Conservation (phyloP, 2,113 vertebrate species). For the Nothobranchius kuhntae region DNA sequence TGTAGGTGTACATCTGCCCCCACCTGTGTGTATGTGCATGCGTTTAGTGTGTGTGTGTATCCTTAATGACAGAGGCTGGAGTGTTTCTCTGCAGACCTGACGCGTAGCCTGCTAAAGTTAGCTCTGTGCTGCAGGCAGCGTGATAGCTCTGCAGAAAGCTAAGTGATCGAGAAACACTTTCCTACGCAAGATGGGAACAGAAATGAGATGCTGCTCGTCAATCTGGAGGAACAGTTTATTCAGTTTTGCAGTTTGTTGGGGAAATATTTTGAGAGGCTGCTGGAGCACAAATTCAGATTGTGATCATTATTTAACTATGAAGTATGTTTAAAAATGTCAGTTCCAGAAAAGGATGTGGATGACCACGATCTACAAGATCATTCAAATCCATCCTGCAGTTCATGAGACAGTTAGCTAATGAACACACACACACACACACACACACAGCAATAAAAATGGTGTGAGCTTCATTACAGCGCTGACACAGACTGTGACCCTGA, state of each 20-base stretch:
- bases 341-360: too few relatives aligned
- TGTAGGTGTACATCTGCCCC: constrained; percentile 21
- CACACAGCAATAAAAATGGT: too few relatives aligned
- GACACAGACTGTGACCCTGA: constrained; percentile 2
- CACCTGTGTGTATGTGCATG: constrained; percentile 15
- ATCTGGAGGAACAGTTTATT: background rate
- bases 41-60: constrained; percentile 30
- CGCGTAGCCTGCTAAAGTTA: constrained; percentile 62
- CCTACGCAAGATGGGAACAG: constrained; percentile 19
- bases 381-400: too few relatives aligned
- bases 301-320: too few relatives aligned
- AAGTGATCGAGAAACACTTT: constrained; percentile 31
- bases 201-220: constrained; percentile 2
- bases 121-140: constrained; percentile 62
- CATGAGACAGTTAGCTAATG: too few relatives aligned
- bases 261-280: constrained; percentile 1
- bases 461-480: background rate
- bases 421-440: too few relatives aligned
- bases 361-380: too few relatives aligned
- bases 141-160: constrained; percentile 58
- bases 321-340: too few relatives aligned
- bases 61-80: constrained; percentile 60
- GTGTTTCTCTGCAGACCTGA: constrained; percentile 68
- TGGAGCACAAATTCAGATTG: background rate
- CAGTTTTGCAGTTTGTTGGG: background rate